A percentile compares a stretch with the other conserved stretches of the same genome.
Evolutionary conservation across 2,888 invertebrate species (phyloP).

Genomic region (Chrysomela aeneicollis): DNA sequence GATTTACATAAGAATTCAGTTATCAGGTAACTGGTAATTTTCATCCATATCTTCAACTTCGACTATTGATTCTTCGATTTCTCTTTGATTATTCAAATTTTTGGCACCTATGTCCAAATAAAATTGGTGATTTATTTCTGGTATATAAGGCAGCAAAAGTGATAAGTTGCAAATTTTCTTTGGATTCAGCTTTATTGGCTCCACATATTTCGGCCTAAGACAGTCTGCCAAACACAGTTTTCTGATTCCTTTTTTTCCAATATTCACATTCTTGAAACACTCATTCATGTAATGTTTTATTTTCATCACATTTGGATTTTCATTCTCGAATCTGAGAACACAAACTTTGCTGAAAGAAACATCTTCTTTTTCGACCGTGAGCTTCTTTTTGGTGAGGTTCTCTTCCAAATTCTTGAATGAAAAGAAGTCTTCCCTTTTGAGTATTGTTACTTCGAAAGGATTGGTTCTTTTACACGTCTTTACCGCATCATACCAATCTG

Average conservation of each 20-base stretch:
- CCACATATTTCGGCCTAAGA: too few relatives aligned
- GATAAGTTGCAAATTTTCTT: too few relatives aligned
- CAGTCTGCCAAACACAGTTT: too few relatives aligned
- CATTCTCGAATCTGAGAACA: conserved; percentile 29
- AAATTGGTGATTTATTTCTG: too few relatives aligned
- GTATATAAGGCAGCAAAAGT: too few relatives aligned
- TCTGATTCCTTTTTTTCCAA: neutral
- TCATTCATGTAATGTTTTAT: conserved; percentile 22
- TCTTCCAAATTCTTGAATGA: conserved; percentile 1
- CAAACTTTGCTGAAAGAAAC: conserved; percentile 31
- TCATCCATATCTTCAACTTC: too few relatives aligned
- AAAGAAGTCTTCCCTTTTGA: conserved; percentile 5
- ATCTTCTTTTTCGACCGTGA: conserved; percentile 30
- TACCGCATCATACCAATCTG: conserved; percentile 19
- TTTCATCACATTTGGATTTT: conserved; percentile 23
- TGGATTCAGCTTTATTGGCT: too few relatives aligned
- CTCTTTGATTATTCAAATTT: too few relatives aligned
- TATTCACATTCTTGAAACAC: conserved; percentile 21
- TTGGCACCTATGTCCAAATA: too few relatives aligned
- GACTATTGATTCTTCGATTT: too few relatives aligned
- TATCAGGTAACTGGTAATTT: too few relatives aligned
- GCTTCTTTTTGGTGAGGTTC: conserved; percentile 26
- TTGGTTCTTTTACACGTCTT: conserved; percentile 4
- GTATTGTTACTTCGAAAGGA: conserved; percentile 13
- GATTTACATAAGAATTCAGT: too few relatives aligned